A percentile compares a stretch with the other conserved stretches of the same genome.
Conservation (phyloP, 2,113 vertebrate species). For the Bubo bubo region DNA sequence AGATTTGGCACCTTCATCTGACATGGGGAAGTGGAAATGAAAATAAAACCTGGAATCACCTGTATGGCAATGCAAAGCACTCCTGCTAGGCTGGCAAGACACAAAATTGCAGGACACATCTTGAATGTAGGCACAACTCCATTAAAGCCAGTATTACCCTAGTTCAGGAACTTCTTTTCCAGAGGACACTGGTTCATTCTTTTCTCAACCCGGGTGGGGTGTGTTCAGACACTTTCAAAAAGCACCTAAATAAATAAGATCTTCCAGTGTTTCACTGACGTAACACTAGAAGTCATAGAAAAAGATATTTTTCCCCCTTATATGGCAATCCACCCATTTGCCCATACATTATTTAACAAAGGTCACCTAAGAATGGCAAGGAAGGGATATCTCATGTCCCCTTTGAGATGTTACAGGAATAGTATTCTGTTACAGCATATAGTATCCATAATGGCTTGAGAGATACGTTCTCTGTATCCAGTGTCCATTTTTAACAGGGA, state of each 20-base stretch:
- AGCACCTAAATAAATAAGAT: not conserved
- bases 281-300: conserved; percentile 43
- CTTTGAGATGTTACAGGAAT: conserved; percentile 55
- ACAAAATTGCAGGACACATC: not conserved
- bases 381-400: conserved; percentile 40
- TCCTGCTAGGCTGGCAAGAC: not conserved
- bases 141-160: not conserved
- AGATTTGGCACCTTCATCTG: not conserved
- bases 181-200: not conserved
- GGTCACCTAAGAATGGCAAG: conserved; percentile 69
- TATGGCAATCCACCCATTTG: conserved; percentile 31
- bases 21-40: not conserved
- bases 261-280: conserved; percentile 41
- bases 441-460: conserved; percentile 64
- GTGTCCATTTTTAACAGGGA: conserved; percentile 51
- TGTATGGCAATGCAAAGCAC: not conserved
- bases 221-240: not conserved
- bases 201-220: not conserved
- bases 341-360: conserved; percentile 71
- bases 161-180: not conserved
- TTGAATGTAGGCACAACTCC: not conserved
- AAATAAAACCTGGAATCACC: conserved; percentile 5
- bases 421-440: conserved; percentile 67
- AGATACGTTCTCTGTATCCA: conserved; percentile 50
- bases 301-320: conserved; percentile 21